A percentile compares a stretch with the other conserved stretches of the same genome.
Conservation (phyloP, 1,140 invertebrate genomes). For the Rhyzopertha dominica region DNA sequence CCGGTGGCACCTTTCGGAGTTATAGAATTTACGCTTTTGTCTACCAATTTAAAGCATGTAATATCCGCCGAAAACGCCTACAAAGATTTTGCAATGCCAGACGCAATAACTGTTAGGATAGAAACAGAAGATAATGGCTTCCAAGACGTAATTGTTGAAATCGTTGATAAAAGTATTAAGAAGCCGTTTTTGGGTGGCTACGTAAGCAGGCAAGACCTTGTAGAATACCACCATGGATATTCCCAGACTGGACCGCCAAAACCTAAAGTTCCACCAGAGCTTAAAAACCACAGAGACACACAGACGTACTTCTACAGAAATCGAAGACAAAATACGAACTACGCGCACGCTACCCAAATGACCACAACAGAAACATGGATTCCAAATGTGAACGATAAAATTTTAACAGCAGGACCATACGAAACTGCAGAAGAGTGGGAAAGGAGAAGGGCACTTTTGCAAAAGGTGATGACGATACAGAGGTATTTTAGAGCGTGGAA, state of each 20-base stretch:
- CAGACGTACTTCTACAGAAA: slow-evolving; percentile 53
- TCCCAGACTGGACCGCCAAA: slow-evolving; percentile 58
- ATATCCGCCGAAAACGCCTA: slow-evolving; percentile 34
- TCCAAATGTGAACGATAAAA: slow-evolving; percentile 52
- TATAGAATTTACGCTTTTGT: slow-evolving; percentile 31
- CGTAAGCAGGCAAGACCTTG: slow-evolving; percentile 51
- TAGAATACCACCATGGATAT: slow-evolving; percentile 57
- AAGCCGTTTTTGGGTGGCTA: slow-evolving; percentile 64
- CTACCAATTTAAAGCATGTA: slow-evolving; percentile 22
- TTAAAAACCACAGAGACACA: slow-evolving; percentile 52
- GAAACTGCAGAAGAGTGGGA: slow-evolving; percentile 52
- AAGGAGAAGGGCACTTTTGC: slow-evolving; percentile 47
- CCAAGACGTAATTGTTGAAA: slow-evolving; percentile 54
- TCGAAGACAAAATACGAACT: slow-evolving; percentile 46
- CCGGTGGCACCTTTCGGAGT: slow-evolving; percentile 26
- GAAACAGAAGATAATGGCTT: slow-evolving; percentile 44
- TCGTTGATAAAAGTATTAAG: slow-evolving; percentile 51
- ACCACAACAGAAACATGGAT: slow-evolving; percentile 51
- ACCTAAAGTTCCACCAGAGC: slow-evolving; percentile 48
- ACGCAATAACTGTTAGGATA: slow-evolving; percentile 52
- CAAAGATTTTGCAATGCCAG: slow-evolving; percentile 41
- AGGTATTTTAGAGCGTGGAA: slow-evolving; percentile 41
- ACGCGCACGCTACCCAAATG: slow-evolving; percentile 53
- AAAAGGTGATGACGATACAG: slow-evolving; percentile 56
- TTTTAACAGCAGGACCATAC: slow-evolving; percentile 51